phyloP scores from a whole-genome alignment of 92 coral and sea anemone genomes.

The Hydrozoanthus gracilis region DNA sequence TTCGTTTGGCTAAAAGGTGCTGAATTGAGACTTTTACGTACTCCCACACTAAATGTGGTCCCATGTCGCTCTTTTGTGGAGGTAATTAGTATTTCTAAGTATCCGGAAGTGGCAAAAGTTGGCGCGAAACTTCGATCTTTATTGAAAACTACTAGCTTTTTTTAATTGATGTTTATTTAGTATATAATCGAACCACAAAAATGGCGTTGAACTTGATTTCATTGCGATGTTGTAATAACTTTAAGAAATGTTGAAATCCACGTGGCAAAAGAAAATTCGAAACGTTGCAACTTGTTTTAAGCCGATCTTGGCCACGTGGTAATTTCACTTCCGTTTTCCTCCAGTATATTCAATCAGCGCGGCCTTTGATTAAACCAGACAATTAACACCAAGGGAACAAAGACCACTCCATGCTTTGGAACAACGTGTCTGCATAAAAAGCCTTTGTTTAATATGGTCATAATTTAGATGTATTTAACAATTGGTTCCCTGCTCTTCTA shows the following conservation, averaged over 20 bases:
- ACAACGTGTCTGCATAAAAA: slow-evolving; percentile 74
- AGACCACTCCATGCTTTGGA: slow-evolving; percentile 48
- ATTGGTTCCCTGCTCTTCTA: slow-evolving; percentile 24
- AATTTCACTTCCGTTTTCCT: slow-evolving; percentile 40
- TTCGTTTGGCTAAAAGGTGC: not conserved
- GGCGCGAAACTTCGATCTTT: slow-evolving; percentile 55
- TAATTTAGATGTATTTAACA: slow-evolving; percentile 41
- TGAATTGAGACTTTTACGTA: not conserved
- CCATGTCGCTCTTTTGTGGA: not conserved
- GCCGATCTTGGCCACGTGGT: slow-evolving; percentile 64
- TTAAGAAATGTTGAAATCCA: slow-evolving; percentile 70
- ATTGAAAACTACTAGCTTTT: not conserved
- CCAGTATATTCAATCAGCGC: slow-evolving; percentile 37
- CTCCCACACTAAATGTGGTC: not conserved
- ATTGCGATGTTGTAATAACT: slow-evolving; percentile 63
- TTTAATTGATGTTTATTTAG: not conserved
- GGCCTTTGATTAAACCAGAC: slow-evolving; percentile 53
- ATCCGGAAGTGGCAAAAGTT: slow-evolving; percentile 31
- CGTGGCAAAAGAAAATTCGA: slow-evolving; percentile 79
- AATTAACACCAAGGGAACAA: slow-evolving; percentile 54
- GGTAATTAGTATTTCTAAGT: slow-evolving; percentile 21
- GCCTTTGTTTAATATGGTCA: slow-evolving; percentile 38
- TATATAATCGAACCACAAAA: not conserved
- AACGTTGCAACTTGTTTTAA: slow-evolving; percentile 69
- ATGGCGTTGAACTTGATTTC: not conserved